Percentiles rank a stretch among this genome's conserved stretches.
Evolutionary conservation across 2,113 vertebrate genomes (phyloP).

Genomic region (Prietella phreatophila): DNA sequence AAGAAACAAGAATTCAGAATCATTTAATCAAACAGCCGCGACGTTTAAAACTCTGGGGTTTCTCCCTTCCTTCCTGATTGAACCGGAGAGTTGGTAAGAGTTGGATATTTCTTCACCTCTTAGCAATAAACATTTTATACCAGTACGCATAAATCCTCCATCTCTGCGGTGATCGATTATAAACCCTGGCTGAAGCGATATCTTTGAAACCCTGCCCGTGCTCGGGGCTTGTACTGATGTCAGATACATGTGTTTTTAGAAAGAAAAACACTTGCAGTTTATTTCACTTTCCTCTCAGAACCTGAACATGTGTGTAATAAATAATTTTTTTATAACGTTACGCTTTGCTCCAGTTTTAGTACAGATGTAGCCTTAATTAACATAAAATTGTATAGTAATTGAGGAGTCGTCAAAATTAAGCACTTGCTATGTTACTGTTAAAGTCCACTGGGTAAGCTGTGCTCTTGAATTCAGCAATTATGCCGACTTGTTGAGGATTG

Average conservation of each 20-base stretch:
- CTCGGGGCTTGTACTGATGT: too few relatives aligned
- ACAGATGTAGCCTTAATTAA: too few relatives aligned
- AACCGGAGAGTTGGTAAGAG: constrained; percentile 47
- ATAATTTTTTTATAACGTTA: background rate
- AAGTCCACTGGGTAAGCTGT: background rate
- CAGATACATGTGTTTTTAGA: too few relatives aligned
- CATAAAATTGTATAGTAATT: background rate
- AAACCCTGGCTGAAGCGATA: background rate
- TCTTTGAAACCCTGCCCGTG: background rate
- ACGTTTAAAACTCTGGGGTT: constrained; percentile 1
- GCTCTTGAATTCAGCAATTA: background rate
- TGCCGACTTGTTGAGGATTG: background rate
- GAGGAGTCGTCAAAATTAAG: background rate
- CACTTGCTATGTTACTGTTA: background rate
- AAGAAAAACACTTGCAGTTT: background rate
- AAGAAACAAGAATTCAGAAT: constrained; percentile 11
- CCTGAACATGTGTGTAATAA: background rate
- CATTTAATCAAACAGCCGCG: background rate
- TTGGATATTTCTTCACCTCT: background rate
- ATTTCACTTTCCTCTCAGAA: background rate
- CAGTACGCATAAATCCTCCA: background rate
- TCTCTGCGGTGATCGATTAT: background rate
- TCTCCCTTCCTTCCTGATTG: constrained; percentile 15
- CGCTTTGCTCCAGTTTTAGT: too few relatives aligned
- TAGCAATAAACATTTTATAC: background rate